Evolutionary conservation across 2,888 invertebrate genomes (phyloP).

Genomic region (Prostheceraeus crozeri): DNA sequence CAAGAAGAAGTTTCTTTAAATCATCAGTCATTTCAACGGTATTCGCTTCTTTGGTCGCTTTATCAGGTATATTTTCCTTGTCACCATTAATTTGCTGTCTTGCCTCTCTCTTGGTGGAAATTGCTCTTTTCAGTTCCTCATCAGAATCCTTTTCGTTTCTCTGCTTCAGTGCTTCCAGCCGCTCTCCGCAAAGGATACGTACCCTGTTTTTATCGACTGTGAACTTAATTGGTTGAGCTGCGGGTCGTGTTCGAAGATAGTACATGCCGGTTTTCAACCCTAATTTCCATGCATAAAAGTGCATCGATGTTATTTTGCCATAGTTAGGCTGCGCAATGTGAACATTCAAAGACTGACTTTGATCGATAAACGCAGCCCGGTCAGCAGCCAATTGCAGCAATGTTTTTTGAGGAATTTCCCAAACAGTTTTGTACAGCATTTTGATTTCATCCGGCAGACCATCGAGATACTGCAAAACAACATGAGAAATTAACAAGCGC

Average conservation of each 20-base stretch:
- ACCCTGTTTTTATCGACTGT: constrained; percentile 93
- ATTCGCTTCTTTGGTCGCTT: too few relatives aligned
- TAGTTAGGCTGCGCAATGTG: constrained; percentile 89
- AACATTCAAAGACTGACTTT: constrained; percentile 93
- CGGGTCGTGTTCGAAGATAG: constrained; percentile 88
- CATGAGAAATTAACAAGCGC: too few relatives aligned
- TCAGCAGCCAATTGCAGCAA: constrained; percentile 94
- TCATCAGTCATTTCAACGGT: too few relatives aligned
- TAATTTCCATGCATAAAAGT: constrained; percentile 95
- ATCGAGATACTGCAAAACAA: constrained; percentile 69
- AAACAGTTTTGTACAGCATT: constrained; percentile 84
- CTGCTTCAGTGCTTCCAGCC: too few relatives aligned
- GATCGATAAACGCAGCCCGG: constrained; percentile 93
- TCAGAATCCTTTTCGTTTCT: too few relatives aligned
- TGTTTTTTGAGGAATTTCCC: constrained; percentile 88
- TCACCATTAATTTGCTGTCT: too few relatives aligned
- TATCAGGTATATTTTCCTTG: too few relatives aligned
- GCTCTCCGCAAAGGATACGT: too few relatives aligned
- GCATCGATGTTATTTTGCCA: constrained; percentile 89
- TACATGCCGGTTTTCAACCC: constrained; percentile 99
- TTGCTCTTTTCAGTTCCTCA: too few relatives aligned
- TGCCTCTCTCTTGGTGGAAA: too few relatives aligned
- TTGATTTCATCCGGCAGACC: constrained; percentile 75
- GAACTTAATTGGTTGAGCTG: constrained; percentile 90
- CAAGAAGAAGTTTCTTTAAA: too few relatives aligned